Evolutionary conservation across 2,113 vertebrate genomes (phyloP).

Genomic region (Oryzias curvinotus): DNA sequence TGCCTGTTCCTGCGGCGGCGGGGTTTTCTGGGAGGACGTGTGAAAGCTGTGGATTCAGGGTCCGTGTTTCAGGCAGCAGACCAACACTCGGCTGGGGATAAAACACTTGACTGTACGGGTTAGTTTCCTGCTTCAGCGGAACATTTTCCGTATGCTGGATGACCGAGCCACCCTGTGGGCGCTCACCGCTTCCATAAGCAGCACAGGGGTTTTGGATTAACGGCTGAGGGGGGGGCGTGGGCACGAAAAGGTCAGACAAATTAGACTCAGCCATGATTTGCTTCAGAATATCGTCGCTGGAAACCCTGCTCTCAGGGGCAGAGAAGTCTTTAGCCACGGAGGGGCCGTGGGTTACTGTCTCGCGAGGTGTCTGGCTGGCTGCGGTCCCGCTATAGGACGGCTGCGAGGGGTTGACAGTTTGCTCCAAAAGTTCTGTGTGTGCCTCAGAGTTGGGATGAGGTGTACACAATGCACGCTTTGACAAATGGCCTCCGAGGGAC

Average conservation of each 20-base stretch:
- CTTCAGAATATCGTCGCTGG: slow-evolving; percentile 84
- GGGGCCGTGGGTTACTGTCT: slow-evolving; percentile 76
- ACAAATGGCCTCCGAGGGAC: slow-evolving; percentile 95
- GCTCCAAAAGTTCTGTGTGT: slow-evolving; percentile 85
- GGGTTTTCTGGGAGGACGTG: slow-evolving; percentile 77
- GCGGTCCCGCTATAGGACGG: slow-evolving; percentile 74
- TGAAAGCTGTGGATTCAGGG: slow-evolving; percentile 73
- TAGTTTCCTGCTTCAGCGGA: slow-evolving; percentile 49
- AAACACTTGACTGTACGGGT: slow-evolving; percentile 58
- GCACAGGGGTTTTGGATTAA: slow-evolving; percentile 60
- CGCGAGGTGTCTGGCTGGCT: slow-evolving; percentile 77
- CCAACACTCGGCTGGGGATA: slow-evolving; percentile 76
- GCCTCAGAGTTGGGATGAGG: slow-evolving; percentile 86
- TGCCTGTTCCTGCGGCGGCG: slow-evolving; percentile 49
- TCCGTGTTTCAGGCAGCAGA: slow-evolving; percentile 64
- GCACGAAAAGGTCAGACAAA: slow-evolving; percentile 79
- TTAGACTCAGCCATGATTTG: slow-evolving; percentile 85
- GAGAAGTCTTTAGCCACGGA: slow-evolving; percentile 75
- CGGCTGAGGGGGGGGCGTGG: slow-evolving; percentile 71
- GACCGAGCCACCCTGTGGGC: slow-evolving; percentile 66
- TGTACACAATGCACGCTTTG: slow-evolving; percentile 89
- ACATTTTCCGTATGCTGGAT: slow-evolving; percentile 73
- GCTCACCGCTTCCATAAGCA: slow-evolving; percentile 40
- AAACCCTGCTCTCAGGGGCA: slow-evolving; percentile 68
- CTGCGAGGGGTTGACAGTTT: slow-evolving; percentile 72